Evolutionary conservation across 2,113 vertebrate species (phyloP).

Genomic region (Rhabdornis inornatus): DNA sequence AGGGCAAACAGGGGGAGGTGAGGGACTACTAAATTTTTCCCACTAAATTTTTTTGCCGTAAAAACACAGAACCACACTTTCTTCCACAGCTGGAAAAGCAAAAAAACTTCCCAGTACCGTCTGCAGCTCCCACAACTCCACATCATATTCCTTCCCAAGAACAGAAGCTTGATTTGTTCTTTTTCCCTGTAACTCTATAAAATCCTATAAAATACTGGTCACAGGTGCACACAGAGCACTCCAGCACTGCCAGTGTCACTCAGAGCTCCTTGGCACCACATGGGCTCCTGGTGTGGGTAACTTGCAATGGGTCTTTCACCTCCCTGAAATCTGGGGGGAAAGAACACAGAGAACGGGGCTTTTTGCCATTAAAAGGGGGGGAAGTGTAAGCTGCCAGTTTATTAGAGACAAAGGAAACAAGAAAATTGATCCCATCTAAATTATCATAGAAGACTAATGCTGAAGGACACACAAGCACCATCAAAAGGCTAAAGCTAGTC

Average conservation of each 20-base stretch:
- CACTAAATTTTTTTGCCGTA: not conserved
- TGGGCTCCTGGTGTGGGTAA: not conserved
- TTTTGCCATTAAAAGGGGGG: not conserved
- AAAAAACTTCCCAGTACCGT: not conserved
- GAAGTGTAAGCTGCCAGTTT: not conserved
- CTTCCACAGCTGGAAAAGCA: not conserved
- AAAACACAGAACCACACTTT: not conserved
- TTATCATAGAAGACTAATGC: not conserved
- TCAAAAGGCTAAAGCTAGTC: not conserved
- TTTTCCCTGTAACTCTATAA: not conserved
- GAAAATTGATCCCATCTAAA: not conserved
- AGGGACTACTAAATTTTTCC: no score
- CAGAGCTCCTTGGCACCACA: rapidly evolving
- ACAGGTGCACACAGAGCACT: not conserved
- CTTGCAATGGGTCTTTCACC: not conserved
- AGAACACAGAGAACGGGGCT: not conserved
- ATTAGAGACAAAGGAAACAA: not conserved
- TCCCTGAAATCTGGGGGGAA: not conserved
- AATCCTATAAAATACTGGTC: not conserved
- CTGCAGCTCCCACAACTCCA: not conserved
- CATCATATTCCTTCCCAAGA: not conserved
- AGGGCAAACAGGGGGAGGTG: not conserved
- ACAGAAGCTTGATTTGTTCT: not conserved
- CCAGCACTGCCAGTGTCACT: not conserved
- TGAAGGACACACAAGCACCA: not conserved